Conservation (phyloP, 2,888 invertebrate genomes). For the Drosophila pseudotalamancana region DNA sequence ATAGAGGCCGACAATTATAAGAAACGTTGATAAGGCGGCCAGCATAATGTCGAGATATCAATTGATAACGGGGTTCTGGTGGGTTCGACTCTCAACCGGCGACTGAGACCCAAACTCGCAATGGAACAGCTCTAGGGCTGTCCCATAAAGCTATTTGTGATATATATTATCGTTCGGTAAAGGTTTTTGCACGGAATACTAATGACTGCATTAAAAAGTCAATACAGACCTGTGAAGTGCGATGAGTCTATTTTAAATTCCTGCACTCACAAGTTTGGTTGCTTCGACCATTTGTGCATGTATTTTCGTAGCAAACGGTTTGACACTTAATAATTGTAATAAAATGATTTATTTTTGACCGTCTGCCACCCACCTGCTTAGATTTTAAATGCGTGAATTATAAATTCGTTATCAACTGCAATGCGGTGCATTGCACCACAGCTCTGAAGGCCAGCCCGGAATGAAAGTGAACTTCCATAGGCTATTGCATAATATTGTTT, state of each 20-base stretch:
- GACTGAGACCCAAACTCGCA: slow-evolving; percentile 32
- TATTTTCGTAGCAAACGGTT: background rate
- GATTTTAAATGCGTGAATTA: slow-evolving; percentile 36
- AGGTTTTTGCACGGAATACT: slow-evolving; percentile 33
- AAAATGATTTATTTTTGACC: slow-evolving; percentile 6
- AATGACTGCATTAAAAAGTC: slow-evolving; percentile 36
- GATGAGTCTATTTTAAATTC: background rate
- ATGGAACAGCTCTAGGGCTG: background rate
- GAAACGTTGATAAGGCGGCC: slow-evolving; percentile 44
- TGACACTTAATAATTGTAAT: background rate
- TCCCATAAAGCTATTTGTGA: background rate
- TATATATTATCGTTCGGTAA: slow-evolving; percentile 5
- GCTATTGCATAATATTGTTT: background rate
- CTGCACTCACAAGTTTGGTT: background rate
- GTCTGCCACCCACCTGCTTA: slow-evolving; percentile 6
- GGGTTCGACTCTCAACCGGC: slow-evolving; percentile 17
- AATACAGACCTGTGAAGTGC: slow-evolving; percentile 15
- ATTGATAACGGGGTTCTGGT: slow-evolving; percentile 8
- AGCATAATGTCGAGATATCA: slow-evolving; percentile 32
- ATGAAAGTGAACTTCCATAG: no score
- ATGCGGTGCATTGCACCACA: background rate
- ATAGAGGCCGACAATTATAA: slow-evolving; percentile 86
- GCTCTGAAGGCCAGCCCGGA: no score
- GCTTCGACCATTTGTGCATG: slow-evolving; percentile 13
- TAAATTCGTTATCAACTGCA: background rate